Evolutionary conservation across 2,888 invertebrate genomes (phyloP).

Genomic region (Hydriomena furcata): DNA sequence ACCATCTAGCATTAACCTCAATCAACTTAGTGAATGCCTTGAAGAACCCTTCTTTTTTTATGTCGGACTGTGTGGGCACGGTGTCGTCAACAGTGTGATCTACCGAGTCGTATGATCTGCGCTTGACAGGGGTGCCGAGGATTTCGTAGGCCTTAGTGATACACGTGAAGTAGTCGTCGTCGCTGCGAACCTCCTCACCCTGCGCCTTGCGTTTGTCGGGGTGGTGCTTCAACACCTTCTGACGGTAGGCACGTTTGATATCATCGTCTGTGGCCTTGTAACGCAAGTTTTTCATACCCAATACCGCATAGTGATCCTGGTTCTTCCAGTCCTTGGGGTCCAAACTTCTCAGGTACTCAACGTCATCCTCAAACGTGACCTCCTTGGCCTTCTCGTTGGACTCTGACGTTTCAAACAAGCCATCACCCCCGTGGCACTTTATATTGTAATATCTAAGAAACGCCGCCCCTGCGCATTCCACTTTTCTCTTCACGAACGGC

Average conservation of each 20-base stretch:
- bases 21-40: constrained; percentile 87
- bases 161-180: constrained; percentile 99
- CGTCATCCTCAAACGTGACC: constrained; percentile 86
- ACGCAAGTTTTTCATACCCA: constrained; percentile 93
- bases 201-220: constrained; percentile 98
- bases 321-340: constrained; percentile 99
- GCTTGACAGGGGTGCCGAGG: constrained; percentile 89
- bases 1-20: constrained; percentile 94
- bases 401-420: constrained; percentile 66
- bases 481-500: constrained; percentile 63
- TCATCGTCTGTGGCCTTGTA: constrained; percentile 95
- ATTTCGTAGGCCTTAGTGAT: constrained; percentile 99
- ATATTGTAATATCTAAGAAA: constrained; percentile 78
- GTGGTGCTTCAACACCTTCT: constrained; percentile 92
- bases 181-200: constrained; percentile 93
- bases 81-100: constrained; percentile 97
- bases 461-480: constrained; percentile 80
- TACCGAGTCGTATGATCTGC: constrained; percentile 97
- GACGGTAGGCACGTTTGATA: constrained; percentile 96
- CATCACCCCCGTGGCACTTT: constrained; percentile 77
- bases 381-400: constrained; percentile 73
- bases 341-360: constrained; percentile 92
- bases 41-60: constrained; percentile 91
- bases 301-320: constrained; percentile 98
- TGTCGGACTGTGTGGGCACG: constrained; percentile 89